A percentile compares a stretch with the other conserved stretches of the same genome.
These are phyloP conservation scores for Scaptomyza pallida DNA, from an alignment of 1,140 invertebrate species.

Conservation along the genomic window DNA sequence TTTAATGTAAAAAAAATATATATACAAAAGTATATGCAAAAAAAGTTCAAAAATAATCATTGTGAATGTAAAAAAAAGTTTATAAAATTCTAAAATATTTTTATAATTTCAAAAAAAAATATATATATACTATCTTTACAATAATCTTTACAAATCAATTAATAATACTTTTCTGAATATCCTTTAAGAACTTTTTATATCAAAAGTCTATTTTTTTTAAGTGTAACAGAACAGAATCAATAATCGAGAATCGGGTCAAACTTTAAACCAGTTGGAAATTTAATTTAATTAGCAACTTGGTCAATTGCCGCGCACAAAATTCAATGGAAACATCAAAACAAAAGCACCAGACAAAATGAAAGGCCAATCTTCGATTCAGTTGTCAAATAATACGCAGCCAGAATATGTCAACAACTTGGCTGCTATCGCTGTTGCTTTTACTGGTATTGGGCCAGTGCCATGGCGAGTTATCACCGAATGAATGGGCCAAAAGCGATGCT, in stretches of 20 bases:
- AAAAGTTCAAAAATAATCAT: too few species aligned
- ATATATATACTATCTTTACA: too few species aligned
- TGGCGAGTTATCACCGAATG: constrained; percentile 15
- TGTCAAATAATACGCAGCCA: constrained; percentile 26
- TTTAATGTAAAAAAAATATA: too few species aligned
- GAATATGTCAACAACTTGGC: constrained; percentile 57
- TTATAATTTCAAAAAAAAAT: too few species aligned
- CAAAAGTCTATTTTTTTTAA: background rate
- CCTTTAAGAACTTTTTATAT: background rate
- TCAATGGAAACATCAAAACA: constrained; percentile 25
- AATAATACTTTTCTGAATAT: too few species aligned
- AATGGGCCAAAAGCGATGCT: constrained; percentile 19
- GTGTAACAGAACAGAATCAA: background rate
- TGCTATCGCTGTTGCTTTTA: constrained; percentile 13
- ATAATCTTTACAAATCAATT: too few species aligned
- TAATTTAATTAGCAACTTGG: constrained; percentile 73
- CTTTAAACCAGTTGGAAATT: constrained; percentile 37
- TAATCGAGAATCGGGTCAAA: constrained; percentile 39
- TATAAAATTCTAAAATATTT: too few species aligned
- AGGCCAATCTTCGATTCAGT: constrained; percentile 57
- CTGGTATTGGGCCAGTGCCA: constrained; percentile 51
- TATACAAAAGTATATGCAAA: too few species aligned
- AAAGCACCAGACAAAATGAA: constrained; percentile 37
- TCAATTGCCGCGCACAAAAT: background rate
- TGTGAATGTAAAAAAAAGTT: too few species aligned